phyloP scores from a whole-genome alignment of 2,888 invertebrate genomes.

The Hirtodrosophila cameraria region DNA sequence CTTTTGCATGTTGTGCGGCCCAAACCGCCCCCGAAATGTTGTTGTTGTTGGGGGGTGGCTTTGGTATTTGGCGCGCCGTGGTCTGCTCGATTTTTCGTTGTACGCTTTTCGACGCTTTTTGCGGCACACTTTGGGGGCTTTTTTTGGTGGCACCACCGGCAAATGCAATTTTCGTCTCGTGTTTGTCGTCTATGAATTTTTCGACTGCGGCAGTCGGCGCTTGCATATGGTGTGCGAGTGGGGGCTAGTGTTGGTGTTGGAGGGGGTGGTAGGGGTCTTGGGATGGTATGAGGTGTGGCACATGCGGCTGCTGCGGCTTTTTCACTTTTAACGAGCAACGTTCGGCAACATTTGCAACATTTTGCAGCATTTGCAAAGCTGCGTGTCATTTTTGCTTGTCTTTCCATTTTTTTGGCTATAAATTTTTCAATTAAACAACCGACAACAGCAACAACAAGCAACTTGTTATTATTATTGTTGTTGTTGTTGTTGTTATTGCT shows the following conservation, averaged over 20 bases:
- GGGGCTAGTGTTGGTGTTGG: background rate
- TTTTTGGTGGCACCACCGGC: background rate
- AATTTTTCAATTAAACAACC: conserved; percentile 61
- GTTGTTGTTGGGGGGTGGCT: conserved; percentile 38
- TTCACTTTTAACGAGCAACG: conserved; percentile 73
- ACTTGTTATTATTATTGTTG: background rate
- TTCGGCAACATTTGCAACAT: conserved; percentile 52
- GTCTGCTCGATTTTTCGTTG: conserved; percentile 59
- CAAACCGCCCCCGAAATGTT: conserved; percentile 22
- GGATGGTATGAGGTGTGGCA: conserved; percentile 53
- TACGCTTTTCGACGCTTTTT: conserved; percentile 56
- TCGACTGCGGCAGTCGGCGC: conserved; percentile 52
- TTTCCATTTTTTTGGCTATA: conserved; percentile 49
- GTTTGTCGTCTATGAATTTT: conserved; percentile 76
- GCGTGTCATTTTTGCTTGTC: conserved; percentile 65
- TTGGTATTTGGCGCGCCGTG: conserved; percentile 50
- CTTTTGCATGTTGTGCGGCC: conserved; percentile 75
- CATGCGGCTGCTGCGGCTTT: conserved; percentile 80
- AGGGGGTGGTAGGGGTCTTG: conserved; percentile 10
- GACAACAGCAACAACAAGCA: conserved; percentile 33
- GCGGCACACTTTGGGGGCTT: conserved; percentile 46
- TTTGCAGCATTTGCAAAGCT: conserved; percentile 56
- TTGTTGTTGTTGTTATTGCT: conserved; percentile 9
- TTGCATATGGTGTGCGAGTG: conserved; percentile 17
- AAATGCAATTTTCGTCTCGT: conserved; percentile 76